Base-by-base conservation (phyloP, 2,797 vertebrate genomes). In the Tangara arthus region DNA sequence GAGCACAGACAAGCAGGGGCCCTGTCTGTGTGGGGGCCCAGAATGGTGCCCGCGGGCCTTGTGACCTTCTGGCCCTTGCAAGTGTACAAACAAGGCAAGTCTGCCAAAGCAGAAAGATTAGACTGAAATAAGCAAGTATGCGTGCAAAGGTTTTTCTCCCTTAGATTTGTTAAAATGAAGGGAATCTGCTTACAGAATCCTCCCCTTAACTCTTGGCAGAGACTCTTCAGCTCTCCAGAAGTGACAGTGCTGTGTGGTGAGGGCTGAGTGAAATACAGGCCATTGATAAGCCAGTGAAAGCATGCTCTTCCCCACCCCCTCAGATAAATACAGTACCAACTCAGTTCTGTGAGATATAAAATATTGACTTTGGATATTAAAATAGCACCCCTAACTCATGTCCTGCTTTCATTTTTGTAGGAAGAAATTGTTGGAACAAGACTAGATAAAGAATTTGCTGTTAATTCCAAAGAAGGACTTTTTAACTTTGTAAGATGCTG, bases 31-130 rank as follows among this genome's bases (percentile, higher is more conserved):
- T 22, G 46, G 37, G 32, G 24, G 21, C 27, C 52, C 1, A 1
- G 12, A 6, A 3, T 9, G 35, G 28, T 49, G n/a, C 55, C 14
- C 1, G 0, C 5, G 3, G 11, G 26, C 0, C 1, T 7, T 19
- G 41, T 60, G n/a, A 71, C 46, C 35, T 9, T 9, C n/a, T 13
- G 46, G 15, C 47, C 23, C 37, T 44, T 30, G n/a, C 6, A 24
- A 21, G 17, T 8, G 2, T 20, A n/a, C 21, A 52, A 55, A 26
- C 8, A 2, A n/a, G 37, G 53, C 6, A 35, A 32, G 30, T 13
- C 60, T 68, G 69, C 42, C 57, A 44, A 27, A 56, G 50, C 34
- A 47, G 65, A 19, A 55, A 8, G 20, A 11, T 57, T 6, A 18
- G 18, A 8, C 26, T 39, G 53, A 88, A 63, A 41, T 44, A 13